Evolutionary conservation across 2,888 invertebrate genomes (phyloP).

Genomic region (Cepaea hortensis): DNA sequence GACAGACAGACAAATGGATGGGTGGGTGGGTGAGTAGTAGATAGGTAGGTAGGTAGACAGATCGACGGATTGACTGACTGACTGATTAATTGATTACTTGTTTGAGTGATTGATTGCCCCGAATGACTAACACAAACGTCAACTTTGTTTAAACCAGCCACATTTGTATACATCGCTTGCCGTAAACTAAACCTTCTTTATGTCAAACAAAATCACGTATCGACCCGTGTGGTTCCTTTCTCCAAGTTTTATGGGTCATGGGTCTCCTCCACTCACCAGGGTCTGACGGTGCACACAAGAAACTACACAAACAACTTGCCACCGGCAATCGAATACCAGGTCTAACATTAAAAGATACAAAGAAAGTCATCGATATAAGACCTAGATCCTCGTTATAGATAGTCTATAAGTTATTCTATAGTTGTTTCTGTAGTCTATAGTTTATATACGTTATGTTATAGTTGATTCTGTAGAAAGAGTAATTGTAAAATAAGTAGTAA

Average conservation of each 20-base stretch:
- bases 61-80: too few species aligned
- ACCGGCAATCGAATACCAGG: background rate
- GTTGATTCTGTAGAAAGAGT: too few species aligned
- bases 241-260: background rate
- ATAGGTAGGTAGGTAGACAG: too few species aligned
- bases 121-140: constrained; percentile 23
- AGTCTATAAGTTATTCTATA: too few species aligned
- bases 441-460: too few species aligned
- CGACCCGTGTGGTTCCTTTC: background rate
- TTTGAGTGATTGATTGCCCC: too few species aligned
- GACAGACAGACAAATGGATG: too few species aligned
- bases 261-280: background rate
- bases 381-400: too few species aligned
- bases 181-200: background rate
- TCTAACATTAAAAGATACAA: background rate
- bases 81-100: too few species aligned
- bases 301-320: background rate
- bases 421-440: too few species aligned
- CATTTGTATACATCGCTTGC: background rate
- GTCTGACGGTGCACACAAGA: background rate
- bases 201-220: background rate
- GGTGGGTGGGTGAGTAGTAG: too few species aligned
- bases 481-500: too few species aligned
- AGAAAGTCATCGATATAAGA: background rate
- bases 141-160: constrained; percentile 10